phyloP scores from a whole-genome alignment of 1,140 invertebrate genomes.

The Harlomillsia oculata region DNA sequence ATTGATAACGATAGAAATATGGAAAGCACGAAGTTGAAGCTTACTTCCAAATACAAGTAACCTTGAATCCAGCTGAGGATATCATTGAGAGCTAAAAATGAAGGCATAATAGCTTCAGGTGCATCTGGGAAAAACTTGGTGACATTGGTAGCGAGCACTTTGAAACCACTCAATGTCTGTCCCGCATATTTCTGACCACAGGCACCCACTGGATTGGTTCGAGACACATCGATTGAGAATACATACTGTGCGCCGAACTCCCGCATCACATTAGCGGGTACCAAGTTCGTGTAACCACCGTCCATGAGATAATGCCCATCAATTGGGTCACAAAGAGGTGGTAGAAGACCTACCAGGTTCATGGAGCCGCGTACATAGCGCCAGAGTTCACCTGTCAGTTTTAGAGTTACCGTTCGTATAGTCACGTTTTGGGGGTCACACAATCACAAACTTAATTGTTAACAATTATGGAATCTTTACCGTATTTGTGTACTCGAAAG shows the following conservation, averaged over 20 bases:
- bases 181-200: not conserved
- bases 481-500: slow-evolving; percentile 10
- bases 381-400: not conserved
- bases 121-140: not conserved
- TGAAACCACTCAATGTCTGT: not conserved
- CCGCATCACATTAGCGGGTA: slow-evolving; percentile 65
- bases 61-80: not conserved
- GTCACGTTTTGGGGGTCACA: not conserved
- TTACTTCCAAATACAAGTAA: not conserved
- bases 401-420: not conserved
- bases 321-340: slow-evolving; percentile 53
- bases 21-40: not conserved
- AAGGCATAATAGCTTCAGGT: not conserved
- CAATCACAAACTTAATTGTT: not conserved
- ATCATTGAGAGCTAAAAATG: no score
- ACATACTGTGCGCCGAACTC: not conserved
- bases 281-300: slow-evolving; percentile 95
- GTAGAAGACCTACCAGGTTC: slow-evolving; percentile 10
- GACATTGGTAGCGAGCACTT: not conserved
- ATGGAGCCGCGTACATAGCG: slow-evolving; percentile 21
- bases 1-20: not conserved
- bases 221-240: slow-evolving; percentile 1
- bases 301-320: slow-evolving; percentile 93
- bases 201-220: not conserved
- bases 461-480: no score